These are phyloP conservation scores for Bugulina stolonifera DNA, from an alignment of 2,888 invertebrate genomes.

Conservation along the genomic window DNA sequence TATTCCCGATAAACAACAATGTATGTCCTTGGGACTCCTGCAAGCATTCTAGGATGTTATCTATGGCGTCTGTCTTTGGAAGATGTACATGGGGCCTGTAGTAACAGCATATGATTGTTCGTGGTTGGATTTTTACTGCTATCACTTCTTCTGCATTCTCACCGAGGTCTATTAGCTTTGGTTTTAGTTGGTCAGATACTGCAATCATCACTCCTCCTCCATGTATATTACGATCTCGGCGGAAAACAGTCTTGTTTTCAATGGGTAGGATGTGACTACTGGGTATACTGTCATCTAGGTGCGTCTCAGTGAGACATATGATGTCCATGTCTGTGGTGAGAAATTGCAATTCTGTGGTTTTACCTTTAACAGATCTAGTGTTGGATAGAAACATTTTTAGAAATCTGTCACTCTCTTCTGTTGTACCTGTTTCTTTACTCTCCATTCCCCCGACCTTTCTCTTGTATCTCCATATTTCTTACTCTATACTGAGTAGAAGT, in stretches of 20 bases:
- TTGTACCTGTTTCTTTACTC: not conserved
- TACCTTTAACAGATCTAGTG: too few relatives aligned
- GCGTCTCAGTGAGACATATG: too few relatives aligned
- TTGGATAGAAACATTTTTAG: too few relatives aligned
- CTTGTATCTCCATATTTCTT: too few relatives aligned
- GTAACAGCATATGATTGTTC: constrained; percentile 5
- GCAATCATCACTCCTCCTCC: constrained; percentile 8
- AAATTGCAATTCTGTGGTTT: not conserved
- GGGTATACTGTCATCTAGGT: not conserved
- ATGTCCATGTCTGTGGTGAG: not conserved
- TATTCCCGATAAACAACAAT: not conserved
- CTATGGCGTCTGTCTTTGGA: not conserved
- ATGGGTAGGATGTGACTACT: not conserved
- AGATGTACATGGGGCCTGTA: too few relatives aligned
- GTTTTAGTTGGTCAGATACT: not conserved
- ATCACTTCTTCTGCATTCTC: not conserved
- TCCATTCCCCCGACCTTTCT: not conserved
- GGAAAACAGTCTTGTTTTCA: not conserved
- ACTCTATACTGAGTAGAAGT: too few relatives aligned
- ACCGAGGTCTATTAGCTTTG: not conserved
- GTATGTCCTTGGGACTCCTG: not conserved
- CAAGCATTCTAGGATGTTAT: not conserved
- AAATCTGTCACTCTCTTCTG: not conserved
- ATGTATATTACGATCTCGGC: not conserved
- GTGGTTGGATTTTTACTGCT: not conserved